Evolutionary conservation across 1,140 invertebrate species (phyloP).

Genomic region (Drosophila eugracilis): DNA sequence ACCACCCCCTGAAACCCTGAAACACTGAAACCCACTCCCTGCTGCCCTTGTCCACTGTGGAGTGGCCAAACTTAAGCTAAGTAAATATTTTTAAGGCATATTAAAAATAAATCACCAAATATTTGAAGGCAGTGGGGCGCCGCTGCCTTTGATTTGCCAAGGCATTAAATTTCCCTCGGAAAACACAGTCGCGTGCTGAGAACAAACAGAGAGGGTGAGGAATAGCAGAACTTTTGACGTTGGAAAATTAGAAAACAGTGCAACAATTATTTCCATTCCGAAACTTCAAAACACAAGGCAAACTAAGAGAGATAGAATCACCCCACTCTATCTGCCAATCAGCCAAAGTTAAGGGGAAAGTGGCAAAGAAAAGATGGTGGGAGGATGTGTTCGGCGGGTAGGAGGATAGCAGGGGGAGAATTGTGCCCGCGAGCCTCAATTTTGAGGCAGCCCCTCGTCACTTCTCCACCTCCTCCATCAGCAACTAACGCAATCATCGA

Average conservation of each 20-base stretch:
- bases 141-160: conserved; percentile 48
- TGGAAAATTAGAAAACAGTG: conserved; percentile 75
- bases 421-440: conserved; percentile 70
- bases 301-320: conserved; percentile 31
- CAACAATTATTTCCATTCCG: conserved; percentile 70
- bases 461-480: conserved; percentile 44
- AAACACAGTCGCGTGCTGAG: conserved; percentile 54
- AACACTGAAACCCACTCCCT: background rate
- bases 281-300: conserved; percentile 50
- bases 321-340: conserved; percentile 51
- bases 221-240: conserved; percentile 61
- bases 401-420: conserved; percentile 4
- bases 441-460: conserved; percentile 51
- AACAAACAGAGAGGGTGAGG: conserved; percentile 51
- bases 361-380: conserved; percentile 13
- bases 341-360: conserved; percentile 59
- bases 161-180: conserved; percentile 41
- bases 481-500: conserved; percentile 81
- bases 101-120: conserved; percentile 80
- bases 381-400: background rate
- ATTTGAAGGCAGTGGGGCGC: conserved; percentile 63
- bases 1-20: background rate
- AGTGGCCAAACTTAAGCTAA: conserved; percentile 61
- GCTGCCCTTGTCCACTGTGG: conserved; percentile 7
- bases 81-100: conserved; percentile 80